Percentiles rank a stretch among this genome's conserved stretches.
These are phyloP conservation scores for Corvus moneduloides DNA, from an alignment of 2,113 vertebrate genomes.

Conservation along the genomic window DNA sequence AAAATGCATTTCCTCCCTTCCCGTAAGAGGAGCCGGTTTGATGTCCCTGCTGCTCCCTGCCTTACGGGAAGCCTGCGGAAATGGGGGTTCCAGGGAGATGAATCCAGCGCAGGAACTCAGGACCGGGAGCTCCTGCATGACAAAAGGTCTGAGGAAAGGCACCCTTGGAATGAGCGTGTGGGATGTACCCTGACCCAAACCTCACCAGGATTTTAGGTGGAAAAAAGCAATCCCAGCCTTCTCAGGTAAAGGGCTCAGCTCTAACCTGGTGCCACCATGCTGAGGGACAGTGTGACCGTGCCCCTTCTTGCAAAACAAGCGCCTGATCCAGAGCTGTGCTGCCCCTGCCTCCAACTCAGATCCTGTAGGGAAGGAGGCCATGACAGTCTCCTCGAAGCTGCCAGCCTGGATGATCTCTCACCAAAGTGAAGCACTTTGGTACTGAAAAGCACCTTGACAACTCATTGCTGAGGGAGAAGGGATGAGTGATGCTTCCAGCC, in stretches of 20 bases:
- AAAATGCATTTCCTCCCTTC: background rate
- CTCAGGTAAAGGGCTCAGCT: background rate
- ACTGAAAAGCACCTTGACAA: background rate
- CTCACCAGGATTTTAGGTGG: background rate
- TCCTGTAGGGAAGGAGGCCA: background rate
- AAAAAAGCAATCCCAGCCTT: background rate
- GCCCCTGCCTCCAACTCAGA: background rate
- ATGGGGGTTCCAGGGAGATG: rapidly evolving
- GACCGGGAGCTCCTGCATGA: background rate
- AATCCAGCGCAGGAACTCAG: background rate
- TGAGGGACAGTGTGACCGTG: rapidly evolving
- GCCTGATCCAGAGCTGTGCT: background rate
- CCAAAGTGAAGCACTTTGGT: background rate
- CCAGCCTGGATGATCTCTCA: background rate
- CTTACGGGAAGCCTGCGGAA: rapidly evolving
- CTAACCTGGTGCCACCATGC: background rate
- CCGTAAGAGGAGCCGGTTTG: background rate
- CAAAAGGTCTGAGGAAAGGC: background rate
- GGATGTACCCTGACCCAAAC: background rate
- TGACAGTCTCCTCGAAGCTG: background rate
- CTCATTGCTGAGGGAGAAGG: background rate
- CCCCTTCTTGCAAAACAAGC: background rate
- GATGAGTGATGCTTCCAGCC: background rate
- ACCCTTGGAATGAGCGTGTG: background rate
- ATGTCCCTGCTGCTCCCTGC: background rate